Evolutionary conservation across 1,140 invertebrate species (phyloP), one percentile per base, ranked within the genome.

Genomic region (Ctenoplectra terminalis): DNA sequence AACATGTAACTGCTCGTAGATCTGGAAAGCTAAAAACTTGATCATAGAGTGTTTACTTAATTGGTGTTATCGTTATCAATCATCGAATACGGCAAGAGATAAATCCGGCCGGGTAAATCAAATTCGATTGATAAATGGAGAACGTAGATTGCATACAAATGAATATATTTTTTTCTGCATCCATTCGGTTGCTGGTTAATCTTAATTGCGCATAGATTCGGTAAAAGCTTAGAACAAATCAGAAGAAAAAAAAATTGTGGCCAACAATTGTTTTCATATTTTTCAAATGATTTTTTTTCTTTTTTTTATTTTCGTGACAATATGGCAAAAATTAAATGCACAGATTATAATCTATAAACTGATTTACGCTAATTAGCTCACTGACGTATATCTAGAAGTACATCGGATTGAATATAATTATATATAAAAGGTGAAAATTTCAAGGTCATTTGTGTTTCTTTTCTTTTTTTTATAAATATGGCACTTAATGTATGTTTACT

Each of bases 21-120:
- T 72, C 0, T 56, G 29, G 43, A 61, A 17, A 37, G 13, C 15
- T 26, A 0, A 17, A 11, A 40, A 20, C 34, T 7, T 8, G 34
- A 54, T 43, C 8, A 15, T 17, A 52, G 48, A 80, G 13, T 63
- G 43, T 73, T 54, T 61, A 54, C 60, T 82, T 29, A 50, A 26
- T 63, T 13, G 15, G 23, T 50, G 34, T 61, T 85, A 86, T 86
- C 85, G 52, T 81, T 85, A 77, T 86, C 78, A 37, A 37, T 40
- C 15, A 17, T 31, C 6, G 34, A 63, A 80, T 17, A 9, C 31
- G 0, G 46, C 23, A 48, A 15, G 23, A 40, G 54, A 71, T 69
- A 56, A 63, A 20, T 26, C 9, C 6, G 23, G 11, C 1, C n/a
- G n/a, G n/a, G n/a, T n/a, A n/a, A n/a, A n/a, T n/a, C n/a, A n/a